Evolutionary conservation across 2,888 invertebrate genomes (phyloP), one percentile per base, ranked within the genome.

Genomic region (Rosalia funebris): DNA sequence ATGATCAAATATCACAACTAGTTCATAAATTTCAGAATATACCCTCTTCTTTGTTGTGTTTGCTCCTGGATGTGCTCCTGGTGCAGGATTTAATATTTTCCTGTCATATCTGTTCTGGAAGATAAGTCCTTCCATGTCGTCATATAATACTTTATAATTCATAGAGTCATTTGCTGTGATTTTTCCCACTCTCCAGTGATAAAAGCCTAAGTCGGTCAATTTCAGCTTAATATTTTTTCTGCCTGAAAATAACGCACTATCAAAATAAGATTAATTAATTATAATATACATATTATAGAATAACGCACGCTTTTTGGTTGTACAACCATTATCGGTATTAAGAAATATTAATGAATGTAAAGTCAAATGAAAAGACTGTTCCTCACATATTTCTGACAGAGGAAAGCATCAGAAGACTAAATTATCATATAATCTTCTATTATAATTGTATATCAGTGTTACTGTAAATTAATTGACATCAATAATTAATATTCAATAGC

Each of bases 81-180:
- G 91, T 75, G 93, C 89, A 0, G 91, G 89, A 71, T 86, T 88
- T 45, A 95, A 85, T 36, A 89, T 85, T 80, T 91, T 91, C 70
- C 91, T 86, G 76, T 95, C 94, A 65, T 90, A 88, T 52, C 89
- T 87, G 76, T 92, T 92, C 83, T 91, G 91, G 73, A 95, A 94
- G 31, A 91, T 80, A 17, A 95, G 77, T 0, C 93, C 93, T 60
- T 83, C 84, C 3, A 86, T 85, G n/a, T 89, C 87, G 75, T 93
- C 90, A 74, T 91, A 88, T 16, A 91, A 79, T 0, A 88, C 91
- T 82, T 87, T 86, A 77, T 90, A 95, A 82, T 95, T 94, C 44
- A 88, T 85, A 17, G 91, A 91, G 63, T 90, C 86, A 70, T 91
- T 93, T 36, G 89, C 88, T 16, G 84, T 82, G 0, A 89, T 86